Evolutionary conservation across 37 sponge, comb jelly and placozoan species (phyloP).

Genomic region (Bolinopsis microptera): DNA sequence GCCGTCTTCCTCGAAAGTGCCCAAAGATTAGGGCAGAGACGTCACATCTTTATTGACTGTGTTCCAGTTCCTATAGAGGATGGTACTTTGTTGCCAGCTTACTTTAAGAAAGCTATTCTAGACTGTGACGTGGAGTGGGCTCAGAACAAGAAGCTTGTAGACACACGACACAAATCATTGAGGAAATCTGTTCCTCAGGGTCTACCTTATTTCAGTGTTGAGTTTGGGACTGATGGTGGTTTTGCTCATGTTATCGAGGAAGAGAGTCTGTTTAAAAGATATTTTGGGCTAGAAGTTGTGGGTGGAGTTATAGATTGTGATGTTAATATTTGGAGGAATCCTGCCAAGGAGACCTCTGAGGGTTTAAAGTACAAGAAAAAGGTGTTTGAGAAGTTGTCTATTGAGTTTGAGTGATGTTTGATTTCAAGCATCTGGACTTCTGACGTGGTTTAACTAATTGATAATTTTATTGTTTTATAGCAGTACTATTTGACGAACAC

Average conservation of each 20-base stretch:
- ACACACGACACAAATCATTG: slow-evolving; percentile 77
- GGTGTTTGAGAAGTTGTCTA: slow-evolving; percentile 25
- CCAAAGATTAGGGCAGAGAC: slow-evolving; percentile 39
- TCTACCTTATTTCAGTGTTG: slow-evolving; percentile 86
- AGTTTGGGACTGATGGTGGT: slow-evolving; percentile 88
- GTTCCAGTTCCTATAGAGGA: slow-evolving; percentile 83
- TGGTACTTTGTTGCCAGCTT: slow-evolving; percentile 82
- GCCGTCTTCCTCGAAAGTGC: slow-evolving; percentile 82
- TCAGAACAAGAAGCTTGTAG: slow-evolving; percentile 88
- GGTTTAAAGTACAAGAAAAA: slow-evolving; percentile 71
- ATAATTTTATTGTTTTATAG: too few relatives aligned
- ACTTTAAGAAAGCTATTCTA: slow-evolving; percentile 94
- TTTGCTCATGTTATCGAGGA: slow-evolving; percentile 94
- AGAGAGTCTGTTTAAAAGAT: slow-evolving; percentile 74
- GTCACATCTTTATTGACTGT: slow-evolving; percentile 87
- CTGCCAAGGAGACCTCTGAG: slow-evolving; percentile 71
- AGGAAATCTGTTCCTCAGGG: slow-evolving; percentile 78
- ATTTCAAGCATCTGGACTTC: too few relatives aligned
- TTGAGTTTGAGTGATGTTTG: too few relatives aligned
- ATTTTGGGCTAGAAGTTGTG: slow-evolving; percentile 89
- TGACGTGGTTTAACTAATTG: too few relatives aligned
- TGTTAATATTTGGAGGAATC: slow-evolving; percentile 84
- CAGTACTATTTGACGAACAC: too few relatives aligned
- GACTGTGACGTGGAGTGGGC: slow-evolving; percentile 93
- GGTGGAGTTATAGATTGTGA: slow-evolving; percentile 89